These are phyloP conservation scores for Schlechtendalia chinensis DNA, from an alignment of 1,140 invertebrate genomes.

Conservation along the genomic window DNA sequence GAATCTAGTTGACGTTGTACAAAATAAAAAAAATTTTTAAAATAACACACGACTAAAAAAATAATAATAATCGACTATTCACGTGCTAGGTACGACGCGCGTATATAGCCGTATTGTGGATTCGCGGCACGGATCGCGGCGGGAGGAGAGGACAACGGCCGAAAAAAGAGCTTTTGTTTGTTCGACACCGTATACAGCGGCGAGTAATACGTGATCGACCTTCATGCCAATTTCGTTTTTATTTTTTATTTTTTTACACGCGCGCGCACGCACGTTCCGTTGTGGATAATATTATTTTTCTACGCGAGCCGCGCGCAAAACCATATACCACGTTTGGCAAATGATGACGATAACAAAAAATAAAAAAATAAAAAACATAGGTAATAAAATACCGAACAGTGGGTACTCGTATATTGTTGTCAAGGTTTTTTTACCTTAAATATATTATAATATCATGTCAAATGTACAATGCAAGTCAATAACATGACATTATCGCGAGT, in stretches of 20 bases:
- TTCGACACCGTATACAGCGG: conserved; percentile 9
- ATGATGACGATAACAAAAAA: conserved; percentile 24
- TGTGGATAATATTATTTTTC: conserved; percentile 24
- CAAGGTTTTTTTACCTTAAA: conserved; percentile 33
- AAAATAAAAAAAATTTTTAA: not conserved
- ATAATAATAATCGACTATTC: not conserved
- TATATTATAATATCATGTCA: conserved; percentile 5
- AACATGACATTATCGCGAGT: not conserved
- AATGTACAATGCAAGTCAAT: conserved; percentile 17
- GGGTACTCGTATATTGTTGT: not conserved
- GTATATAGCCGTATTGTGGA: not conserved
- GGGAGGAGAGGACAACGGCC: conserved; percentile 20
- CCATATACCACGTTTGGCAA: conserved; percentile 9
- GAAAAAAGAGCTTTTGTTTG: conserved; percentile 44
- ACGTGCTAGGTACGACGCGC: not conserved
- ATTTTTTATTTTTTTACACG: conserved; percentile 3
- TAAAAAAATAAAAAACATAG: not conserved
- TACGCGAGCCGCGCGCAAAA: not conserved
- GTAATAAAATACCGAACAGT: conserved; percentile 1
- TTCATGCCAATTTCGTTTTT: conserved; percentile 35
- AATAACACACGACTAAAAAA: not conserved
- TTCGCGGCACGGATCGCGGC: not conserved
- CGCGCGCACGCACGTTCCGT: not conserved
- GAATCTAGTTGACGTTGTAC: conserved; percentile 25
- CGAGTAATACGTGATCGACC: conserved; percentile 32